These are phyloP conservation scores for Esox masquinongy DNA, from an alignment of 2,797 vertebrate genomes.

Conservation along the genomic window DNA sequence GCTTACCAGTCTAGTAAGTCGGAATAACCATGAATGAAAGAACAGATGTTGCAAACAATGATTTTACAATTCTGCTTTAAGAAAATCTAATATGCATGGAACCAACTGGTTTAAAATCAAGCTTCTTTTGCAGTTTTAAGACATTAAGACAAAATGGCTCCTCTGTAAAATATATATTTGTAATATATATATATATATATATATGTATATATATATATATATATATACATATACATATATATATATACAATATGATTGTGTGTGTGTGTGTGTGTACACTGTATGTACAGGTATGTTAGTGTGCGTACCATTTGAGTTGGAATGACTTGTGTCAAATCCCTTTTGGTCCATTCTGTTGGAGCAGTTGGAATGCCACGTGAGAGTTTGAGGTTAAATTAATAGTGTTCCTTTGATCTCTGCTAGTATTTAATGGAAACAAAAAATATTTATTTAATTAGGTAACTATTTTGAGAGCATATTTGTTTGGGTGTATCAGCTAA, in stretches of 20 bases:
- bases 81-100: slow-evolving; percentile 69
- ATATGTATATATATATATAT: no score
- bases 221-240: no score
- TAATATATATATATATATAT: no score
- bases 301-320: slow-evolving; percentile 23
- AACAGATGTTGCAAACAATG: slow-evolving; percentile 14
- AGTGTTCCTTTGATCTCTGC: slow-evolving; percentile 38
- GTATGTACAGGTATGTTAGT: slow-evolving; percentile 15
- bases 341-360: slow-evolving; percentile 35
- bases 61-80: slow-evolving; percentile 30
- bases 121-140: slow-evolving; percentile 37
- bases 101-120: slow-evolving; percentile 47
- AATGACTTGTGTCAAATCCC: slow-evolving; percentile 35
- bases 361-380: slow-evolving; percentile 38
- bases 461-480: slow-evolving; percentile 44
- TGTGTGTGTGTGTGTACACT: slow-evolving; percentile 17
- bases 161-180: no score
- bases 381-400: slow-evolving; percentile 21
- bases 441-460: slow-evolving; percentile 55
- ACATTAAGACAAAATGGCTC: slow-evolving; percentile 48
- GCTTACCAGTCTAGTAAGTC: slow-evolving; percentile 28
- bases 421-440: slow-evolving; percentile 38
- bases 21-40: slow-evolving; percentile 18
- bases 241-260: no score
- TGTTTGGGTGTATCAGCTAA: slow-evolving; percentile 38